Conservation (phyloP, 2,113 vertebrate species). For the Nothocercus nigrocapillus region DNA sequence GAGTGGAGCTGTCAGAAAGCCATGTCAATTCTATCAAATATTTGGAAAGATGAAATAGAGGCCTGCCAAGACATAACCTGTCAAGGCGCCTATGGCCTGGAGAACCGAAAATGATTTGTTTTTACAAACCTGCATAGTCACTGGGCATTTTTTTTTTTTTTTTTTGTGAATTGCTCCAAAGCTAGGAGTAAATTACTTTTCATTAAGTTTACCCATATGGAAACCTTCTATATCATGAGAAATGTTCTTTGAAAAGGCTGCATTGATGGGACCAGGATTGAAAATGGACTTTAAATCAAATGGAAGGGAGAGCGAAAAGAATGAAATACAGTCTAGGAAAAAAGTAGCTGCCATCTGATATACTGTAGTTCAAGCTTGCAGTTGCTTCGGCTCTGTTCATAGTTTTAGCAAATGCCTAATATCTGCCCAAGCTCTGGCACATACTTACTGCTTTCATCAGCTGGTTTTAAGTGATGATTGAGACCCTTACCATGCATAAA, state of each 20-base stretch:
- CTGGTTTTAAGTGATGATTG: background rate
- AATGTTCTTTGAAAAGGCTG: background rate
- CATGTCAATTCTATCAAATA: background rate
- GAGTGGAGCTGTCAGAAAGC: background rate
- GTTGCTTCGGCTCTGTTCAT: background rate
- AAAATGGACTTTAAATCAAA: conserved; percentile 2
- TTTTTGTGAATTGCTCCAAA: background rate
- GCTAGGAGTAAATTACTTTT: background rate
- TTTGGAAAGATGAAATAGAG: background rate
- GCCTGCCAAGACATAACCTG: background rate
- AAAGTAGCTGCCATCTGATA: background rate
- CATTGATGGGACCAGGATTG: background rate
- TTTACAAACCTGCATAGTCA: background rate
- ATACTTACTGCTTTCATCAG: background rate
- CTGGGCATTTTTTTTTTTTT: background rate
- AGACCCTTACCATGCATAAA: background rate
- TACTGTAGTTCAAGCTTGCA: background rate
- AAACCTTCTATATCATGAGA: background rate
- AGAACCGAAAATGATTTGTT: background rate
- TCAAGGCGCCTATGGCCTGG: background rate
- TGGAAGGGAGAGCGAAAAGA: background rate
- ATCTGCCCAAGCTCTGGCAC: background rate
- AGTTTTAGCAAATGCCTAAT: background rate
- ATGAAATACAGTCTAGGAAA: background rate
- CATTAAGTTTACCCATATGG: background rate